Percentiles rank a stretch among this genome's conserved stretches.
These are phyloP conservation scores for Urocyon cinereoargenteus DNA, from an alignment of 2,797 vertebrate species.

Conservation along the genomic window DNA sequence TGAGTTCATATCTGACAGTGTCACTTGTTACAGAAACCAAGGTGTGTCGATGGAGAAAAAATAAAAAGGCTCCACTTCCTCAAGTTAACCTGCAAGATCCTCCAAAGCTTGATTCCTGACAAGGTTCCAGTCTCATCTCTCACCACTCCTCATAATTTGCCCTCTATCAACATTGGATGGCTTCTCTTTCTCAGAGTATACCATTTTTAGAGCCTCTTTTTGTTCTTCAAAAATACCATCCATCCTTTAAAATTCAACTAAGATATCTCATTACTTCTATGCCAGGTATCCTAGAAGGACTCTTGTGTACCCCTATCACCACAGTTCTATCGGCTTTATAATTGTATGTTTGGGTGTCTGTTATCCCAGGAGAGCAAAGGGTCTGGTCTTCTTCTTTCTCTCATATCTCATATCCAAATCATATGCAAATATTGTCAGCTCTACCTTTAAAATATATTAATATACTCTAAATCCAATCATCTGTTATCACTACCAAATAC, in stretches of 20 bases:
- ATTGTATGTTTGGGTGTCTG: neutral
- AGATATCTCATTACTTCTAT: neutral
- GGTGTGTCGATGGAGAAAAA: neutral
- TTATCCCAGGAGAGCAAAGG: neutral
- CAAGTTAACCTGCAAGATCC: neutral
- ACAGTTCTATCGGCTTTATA: neutral
- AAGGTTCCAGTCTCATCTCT: neutral
- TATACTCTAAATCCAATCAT: neutral
- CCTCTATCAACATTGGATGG: neutral
- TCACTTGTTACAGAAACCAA: neutral
- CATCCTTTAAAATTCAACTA: neutral
- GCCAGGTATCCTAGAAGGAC: neutral
- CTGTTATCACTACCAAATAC: neutral
- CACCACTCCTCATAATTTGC: neutral
- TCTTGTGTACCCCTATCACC: rapidly evolving
- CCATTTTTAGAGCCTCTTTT: neutral
- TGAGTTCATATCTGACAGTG: neutral
- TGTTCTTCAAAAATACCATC: neutral
- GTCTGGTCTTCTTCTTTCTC: neutral
- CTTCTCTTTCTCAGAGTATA: neutral
- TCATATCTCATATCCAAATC: neutral
- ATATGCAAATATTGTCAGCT: neutral
- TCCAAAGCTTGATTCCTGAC: neutral
- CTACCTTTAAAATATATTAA: neutral
- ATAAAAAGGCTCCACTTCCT: neutral